Evolutionary conservation across 2,113 vertebrate genomes (phyloP).

Genomic region (Colinus virginianus): DNA sequence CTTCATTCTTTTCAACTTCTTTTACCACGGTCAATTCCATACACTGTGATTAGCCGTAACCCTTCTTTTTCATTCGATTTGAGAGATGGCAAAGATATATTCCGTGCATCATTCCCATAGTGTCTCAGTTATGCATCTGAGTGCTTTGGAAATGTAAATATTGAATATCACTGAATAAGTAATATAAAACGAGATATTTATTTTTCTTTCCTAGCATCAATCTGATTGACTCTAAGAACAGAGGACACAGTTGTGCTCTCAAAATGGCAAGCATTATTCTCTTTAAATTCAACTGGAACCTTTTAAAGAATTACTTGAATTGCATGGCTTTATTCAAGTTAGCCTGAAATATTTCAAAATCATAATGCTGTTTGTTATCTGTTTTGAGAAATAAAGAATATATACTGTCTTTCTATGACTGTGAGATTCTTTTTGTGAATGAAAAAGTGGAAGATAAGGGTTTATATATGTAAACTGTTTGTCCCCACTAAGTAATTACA

Average conservation of each 20-base stretch:
- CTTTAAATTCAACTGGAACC: conserved; percentile 12
- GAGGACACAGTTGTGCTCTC: background rate
- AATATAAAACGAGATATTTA: background rate
- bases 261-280: background rate
- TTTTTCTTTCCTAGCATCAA: background rate
- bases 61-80: background rate
- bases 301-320: background rate
- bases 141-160: background rate
- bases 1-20: background rate
- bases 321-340: conserved; percentile 15
- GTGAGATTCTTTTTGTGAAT: background rate
- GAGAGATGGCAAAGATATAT: background rate
- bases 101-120: background rate
- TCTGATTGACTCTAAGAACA: background rate
- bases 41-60: background rate
- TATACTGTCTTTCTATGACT: background rate
- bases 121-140: background rate
- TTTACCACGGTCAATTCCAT: background rate
- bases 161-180: background rate
- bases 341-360: conserved; percentile 32
- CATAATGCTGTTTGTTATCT: background rate
- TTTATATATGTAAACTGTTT: background rate
- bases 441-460: background rate
- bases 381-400: conserved; percentile 65
- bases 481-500: background rate